A percentile compares a stretch with the other conserved stretches of the same genome.
phyloP scores from a whole-genome alignment of 2,888 invertebrate species.

The Drosophila peninsularis region DNA sequence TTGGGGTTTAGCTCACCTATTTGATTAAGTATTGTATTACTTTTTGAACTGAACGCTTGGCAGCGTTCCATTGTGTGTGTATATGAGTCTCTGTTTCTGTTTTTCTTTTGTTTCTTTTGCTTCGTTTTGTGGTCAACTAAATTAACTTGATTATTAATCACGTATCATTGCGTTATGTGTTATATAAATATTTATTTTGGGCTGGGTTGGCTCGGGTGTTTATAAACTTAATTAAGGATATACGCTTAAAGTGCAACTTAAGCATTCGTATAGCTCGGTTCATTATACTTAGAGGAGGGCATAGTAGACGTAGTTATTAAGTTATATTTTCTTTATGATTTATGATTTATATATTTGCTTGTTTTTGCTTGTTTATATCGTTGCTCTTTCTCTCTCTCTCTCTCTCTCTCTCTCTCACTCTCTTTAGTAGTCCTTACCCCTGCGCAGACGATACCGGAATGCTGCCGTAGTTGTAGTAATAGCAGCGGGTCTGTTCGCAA shows the following conservation, averaged over 20 bases:
- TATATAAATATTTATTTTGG: conserved; percentile 35
- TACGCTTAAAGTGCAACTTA: conserved; percentile 60
- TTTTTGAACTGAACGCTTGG: conserved; percentile 60
- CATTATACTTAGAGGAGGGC: conserved; percentile 37
- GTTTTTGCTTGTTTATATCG: conserved; percentile 32
- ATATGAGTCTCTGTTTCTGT: conserved; percentile 29
- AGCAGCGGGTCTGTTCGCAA: conserved; percentile 95
- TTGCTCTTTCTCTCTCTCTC: conserved; percentile 40
- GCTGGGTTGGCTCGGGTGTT: conserved; percentile 14
- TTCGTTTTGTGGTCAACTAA: conserved; percentile 69
- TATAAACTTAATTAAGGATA: conserved; percentile 64
- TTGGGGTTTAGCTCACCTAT: conserved; percentile 85
- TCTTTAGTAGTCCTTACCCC: conserved; percentile 89
- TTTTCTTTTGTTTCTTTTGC: conserved; percentile 28
- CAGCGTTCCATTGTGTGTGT: conserved; percentile 49
- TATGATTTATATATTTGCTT: conserved; percentile 38
- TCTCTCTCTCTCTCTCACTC: conserved; percentile 40
- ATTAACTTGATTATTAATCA: conserved; percentile 70
- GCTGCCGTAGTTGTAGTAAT: conserved; percentile 95
- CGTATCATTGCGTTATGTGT: conserved; percentile 42
- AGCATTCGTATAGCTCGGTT: conserved; percentile 62
- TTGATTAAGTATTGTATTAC: conserved; percentile 65
- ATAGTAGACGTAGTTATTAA: conserved; percentile 30
- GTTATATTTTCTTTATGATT: conserved; percentile 37
- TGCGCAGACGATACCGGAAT: conserved; percentile 95